Base-by-base conservation (phyloP, 2,797 vertebrate genomes). In the Streptopelia turtur region DNA sequence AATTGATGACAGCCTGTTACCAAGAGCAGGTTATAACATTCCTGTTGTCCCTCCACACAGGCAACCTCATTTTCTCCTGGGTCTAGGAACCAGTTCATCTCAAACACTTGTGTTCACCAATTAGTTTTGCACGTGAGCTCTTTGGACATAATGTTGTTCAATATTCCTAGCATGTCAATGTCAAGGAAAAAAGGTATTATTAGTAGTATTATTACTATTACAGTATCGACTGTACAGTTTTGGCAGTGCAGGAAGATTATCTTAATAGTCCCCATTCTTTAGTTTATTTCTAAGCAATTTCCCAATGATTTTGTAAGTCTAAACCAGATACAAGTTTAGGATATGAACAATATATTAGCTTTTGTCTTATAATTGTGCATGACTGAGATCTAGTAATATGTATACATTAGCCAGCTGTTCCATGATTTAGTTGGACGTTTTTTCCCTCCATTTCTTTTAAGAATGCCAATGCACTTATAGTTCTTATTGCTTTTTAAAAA, bases 1-100 rank as follows among this genome's bases (percentile, higher is more conserved):
- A 87, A 95, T 77, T 92, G 93, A 66, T 74, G 88, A 82, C 80
- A 93, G 70, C 66, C 80, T 78, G 81, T 47, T 74, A 57, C 33
- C 74, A 25, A 23, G 59, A 83, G 56, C 52, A 57, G 49, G 33
- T 60, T 87, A 53, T 57, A 82, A 60, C 37, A 7, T 21, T 72
- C 75, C 60, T 64, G 53, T 57, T 83, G 78, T 64, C 70, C 74
- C 61, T 50, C 55, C 74, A 84, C 60, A 83, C 74, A 77, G 77
- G 85, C 66, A 91, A 69, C 33, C 81, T 82, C 28, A 93, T 96
- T 93, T 94, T 75, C 84, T 78, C 52, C 57, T 68, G 52, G 61
- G 82, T 13, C 64, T 64, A 43, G 60, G 74, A 92, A 82, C 31
- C 50, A 60, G 78, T 33, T 89, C 50, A 33, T 69, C 71, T 83